Percentiles rank a stretch among this genome's conserved stretches.
Conservation (phyloP, 1,140 invertebrate species). For the Oscheius sp. region DNA sequence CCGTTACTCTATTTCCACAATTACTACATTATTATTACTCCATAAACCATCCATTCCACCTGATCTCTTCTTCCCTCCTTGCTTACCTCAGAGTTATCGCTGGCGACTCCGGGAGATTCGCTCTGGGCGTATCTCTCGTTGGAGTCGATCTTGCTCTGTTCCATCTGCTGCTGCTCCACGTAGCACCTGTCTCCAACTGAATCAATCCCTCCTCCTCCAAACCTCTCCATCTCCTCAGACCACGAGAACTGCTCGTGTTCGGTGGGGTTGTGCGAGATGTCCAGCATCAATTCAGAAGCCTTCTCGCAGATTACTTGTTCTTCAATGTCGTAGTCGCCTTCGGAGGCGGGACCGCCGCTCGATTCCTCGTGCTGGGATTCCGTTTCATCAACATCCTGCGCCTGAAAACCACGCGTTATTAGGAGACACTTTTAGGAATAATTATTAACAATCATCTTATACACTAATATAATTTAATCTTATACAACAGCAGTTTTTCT, state of each 20-base stretch:
- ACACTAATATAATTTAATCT: no score
- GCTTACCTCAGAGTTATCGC: neutral
- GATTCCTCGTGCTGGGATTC: neutral
- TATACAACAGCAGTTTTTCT: no score
- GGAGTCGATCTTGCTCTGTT: neutral
- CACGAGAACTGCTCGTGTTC: slow-evolving; percentile 5
- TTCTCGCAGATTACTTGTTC: neutral
- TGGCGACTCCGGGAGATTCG: neutral
- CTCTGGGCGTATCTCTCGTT: neutral
- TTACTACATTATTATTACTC: no score
- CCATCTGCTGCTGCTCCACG: neutral
- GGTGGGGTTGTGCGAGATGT: neutral
- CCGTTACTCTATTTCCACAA: no score
- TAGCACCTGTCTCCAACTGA: no score
- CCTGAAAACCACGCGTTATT: no score
- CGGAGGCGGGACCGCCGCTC: neutral
- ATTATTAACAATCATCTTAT: no score
- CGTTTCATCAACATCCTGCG: neutral
- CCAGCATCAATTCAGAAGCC: neutral
- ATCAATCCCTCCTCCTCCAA: no score
- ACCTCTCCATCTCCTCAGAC: neutral
- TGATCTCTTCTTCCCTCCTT: no score
- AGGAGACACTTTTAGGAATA: no score
- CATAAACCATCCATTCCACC: no score
- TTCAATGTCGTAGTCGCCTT: neutral